Base-by-base conservation (phyloP, 2,888 invertebrate species). In the Leucania comma region DNA sequence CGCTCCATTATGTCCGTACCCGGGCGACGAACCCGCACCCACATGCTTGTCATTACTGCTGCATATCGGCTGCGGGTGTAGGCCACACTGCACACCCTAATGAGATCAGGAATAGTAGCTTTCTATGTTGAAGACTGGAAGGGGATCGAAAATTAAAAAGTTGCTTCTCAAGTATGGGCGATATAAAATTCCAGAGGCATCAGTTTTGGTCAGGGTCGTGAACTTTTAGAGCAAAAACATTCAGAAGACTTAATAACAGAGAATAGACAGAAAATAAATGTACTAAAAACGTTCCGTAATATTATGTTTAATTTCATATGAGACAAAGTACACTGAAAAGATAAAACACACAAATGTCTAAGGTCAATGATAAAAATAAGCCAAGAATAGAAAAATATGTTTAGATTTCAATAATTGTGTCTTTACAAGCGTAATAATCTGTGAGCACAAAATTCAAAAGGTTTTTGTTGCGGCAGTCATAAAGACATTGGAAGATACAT, bases 21-120 rank as follows among this genome's bases (percentile, higher is more conserved):
- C 91, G 94, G 93, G 86, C 94, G 84, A 90, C 93, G 94, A 93
- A 94, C 94, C 87, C 91, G 90, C 93, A 88, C 94, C 94, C 94
- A 94, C 94, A 90, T 92, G 91, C 79, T 83, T 76, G 86, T 86
- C 87, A 84, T 90, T 89, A 88, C 76, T 74, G 78, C 67, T 72
- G 78, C 82, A 75, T 73, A 82, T 81, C 74, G 74, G 59, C 67
- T 63, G 68, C 69, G 74, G 65, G 61, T 74, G 71, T 74, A 67
- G 66, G 78, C 78, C 67, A 80, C 72, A 72, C 74, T 80, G 77
- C 74, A 72, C 81, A 74, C 48, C 73, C 57, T 79, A 78, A 80
- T 69, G 61, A 58, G 71, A 79, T 79, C 64, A 73, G 70, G 67
- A 69, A 73, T 77, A 68, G 32, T 70, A 32, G 61, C 51, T 63